Base-by-base conservation (phyloP, 2,888 invertebrate species). In the Tupiocoris notatus region DNA sequence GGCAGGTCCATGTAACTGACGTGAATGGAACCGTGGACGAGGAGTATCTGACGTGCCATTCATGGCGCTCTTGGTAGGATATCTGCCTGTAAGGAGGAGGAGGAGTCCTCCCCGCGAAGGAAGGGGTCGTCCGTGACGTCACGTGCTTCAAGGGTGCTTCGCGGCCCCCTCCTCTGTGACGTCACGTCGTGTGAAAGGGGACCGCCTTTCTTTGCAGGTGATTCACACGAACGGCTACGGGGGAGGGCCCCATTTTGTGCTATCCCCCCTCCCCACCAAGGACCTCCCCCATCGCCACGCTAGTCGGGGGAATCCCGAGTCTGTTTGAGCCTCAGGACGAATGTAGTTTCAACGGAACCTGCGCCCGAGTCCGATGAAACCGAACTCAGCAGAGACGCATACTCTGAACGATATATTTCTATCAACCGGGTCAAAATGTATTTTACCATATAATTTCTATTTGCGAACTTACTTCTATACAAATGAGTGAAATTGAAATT, bases 21-120 rank as follows among this genome's bases (percentile, higher is more conserved):
- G 59, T 59, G 59, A 59, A 59, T 59, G 59, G 59, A 18, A 18
- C n/a, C 17, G 20, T 20, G n/a, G n/a, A n/a, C 59, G 20, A 18
- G 73, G 75, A 64, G 64, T 56, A 64, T 75, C 75, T 75, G 75
- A 75, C 56, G 64, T 65, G 75, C 75, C 75, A 75, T 75, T 75
- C 75, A 75, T 75, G 65, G 65, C 56, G 65, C 64, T 24, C 23
- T 64, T 57, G 75, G 73, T 73, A 73, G 73, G 75, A 75, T 64
- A 75, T 59, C 17, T 9, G 7, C n/a, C 6, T 6, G 3, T 6
- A n/a, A 2, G 6, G 59, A n/a, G 20, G 59, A 59, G 59, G 59
- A 59, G 59, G 59, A 18, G 59, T 9, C 2, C 39, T 7, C 6
- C 39, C 39, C 17, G 7, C n/a, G n/a, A n/a, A 9, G 3, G 20